Percentiles rank a stretch among this genome's conserved stretches.
These are phyloP conservation scores for Crypturellus undulatus DNA, from an alignment of 2,113 vertebrate species.

Conservation along the genomic window DNA sequence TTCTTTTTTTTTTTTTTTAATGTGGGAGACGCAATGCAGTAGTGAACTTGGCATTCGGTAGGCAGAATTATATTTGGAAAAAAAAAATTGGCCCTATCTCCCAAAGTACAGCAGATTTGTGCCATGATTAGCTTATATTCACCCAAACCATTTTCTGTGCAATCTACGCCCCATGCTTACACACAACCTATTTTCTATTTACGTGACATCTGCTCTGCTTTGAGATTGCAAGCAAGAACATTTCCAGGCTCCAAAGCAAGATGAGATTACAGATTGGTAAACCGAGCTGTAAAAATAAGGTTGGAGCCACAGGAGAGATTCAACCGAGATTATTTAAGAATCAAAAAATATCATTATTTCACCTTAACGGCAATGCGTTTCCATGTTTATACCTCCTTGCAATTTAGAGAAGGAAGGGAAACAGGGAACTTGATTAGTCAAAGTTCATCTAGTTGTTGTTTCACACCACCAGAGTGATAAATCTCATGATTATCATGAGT, in stretches of 20 bases:
- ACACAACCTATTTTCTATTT: conserved; percentile 70
- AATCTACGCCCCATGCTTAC: conserved; percentile 10
- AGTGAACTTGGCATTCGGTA: background rate
- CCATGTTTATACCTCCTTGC: conserved; percentile 17
- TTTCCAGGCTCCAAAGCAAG: conserved; percentile 65
- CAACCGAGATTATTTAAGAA: conserved; percentile 50
- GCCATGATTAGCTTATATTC: conserved; percentile 40
- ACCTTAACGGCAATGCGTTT: background rate
- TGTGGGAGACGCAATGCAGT: background rate
- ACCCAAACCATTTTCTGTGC: conserved; percentile 43
- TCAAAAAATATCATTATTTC: conserved; percentile 23
- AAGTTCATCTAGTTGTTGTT: conserved; percentile 33
- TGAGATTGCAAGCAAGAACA: conserved; percentile 61
- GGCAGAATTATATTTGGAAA: background rate
- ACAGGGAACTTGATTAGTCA: conserved; percentile 39
- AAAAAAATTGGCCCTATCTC: background rate
- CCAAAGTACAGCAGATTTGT: conserved; percentile 21
- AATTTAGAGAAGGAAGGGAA: conserved; percentile 35
- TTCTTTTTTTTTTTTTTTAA: too few relatives aligned
- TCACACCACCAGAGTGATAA: conserved; percentile 50
- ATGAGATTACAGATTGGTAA: conserved; percentile 54
- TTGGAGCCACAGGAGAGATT: conserved; percentile 22
- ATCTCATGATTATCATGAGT: conserved; percentile 43
- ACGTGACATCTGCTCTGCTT: conserved; percentile 65
- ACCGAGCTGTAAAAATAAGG: conserved; percentile 53